Conservation (phyloP, 2,888 invertebrate species). For the Chrysotoxum bicinctum region DNA sequence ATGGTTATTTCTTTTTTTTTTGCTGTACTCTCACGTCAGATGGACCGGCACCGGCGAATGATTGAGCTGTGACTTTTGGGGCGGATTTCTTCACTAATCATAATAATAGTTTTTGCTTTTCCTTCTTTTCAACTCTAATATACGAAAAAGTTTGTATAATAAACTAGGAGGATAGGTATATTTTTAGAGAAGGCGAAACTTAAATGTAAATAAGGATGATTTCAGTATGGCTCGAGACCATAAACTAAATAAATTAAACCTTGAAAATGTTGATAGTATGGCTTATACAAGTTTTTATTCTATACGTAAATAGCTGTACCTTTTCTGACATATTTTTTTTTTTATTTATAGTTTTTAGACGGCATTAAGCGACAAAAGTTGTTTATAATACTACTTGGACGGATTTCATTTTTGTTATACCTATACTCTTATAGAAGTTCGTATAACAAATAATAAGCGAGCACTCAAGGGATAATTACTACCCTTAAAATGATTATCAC, state of each 20-base stretch:
- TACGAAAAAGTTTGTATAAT: constrained; percentile 2
- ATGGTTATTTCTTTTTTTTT: constrained; percentile 64
- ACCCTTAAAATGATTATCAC: too few species aligned
- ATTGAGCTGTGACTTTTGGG: constrained; percentile 44
- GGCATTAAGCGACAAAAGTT: too few species aligned
- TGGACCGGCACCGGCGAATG: constrained; percentile 30
- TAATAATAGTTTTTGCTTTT: constrained; percentile 36
- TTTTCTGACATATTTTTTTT: too few species aligned
- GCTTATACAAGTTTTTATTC: background rate
- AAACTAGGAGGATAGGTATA: background rate
- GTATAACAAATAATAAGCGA: too few species aligned
- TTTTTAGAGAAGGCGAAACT: background rate
- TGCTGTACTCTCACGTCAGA: constrained; percentile 58
- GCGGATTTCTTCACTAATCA: constrained; percentile 42
- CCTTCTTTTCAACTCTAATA: background rate
- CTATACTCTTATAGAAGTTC: too few species aligned
- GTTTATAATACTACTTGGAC: too few species aligned
- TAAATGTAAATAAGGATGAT: background rate
- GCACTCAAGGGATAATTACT: too few species aligned
- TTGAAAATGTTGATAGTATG: background rate
- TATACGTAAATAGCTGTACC: too few species aligned
- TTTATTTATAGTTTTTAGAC: too few species aligned
- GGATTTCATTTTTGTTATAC: too few species aligned
- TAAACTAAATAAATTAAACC: background rate
- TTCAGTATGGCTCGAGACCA: background rate